Percentiles rank a stretch among this genome's conserved stretches.
phyloP scores from a whole-genome alignment of 2,113 vertebrate species.

The Myotis lucifugus region DNA sequence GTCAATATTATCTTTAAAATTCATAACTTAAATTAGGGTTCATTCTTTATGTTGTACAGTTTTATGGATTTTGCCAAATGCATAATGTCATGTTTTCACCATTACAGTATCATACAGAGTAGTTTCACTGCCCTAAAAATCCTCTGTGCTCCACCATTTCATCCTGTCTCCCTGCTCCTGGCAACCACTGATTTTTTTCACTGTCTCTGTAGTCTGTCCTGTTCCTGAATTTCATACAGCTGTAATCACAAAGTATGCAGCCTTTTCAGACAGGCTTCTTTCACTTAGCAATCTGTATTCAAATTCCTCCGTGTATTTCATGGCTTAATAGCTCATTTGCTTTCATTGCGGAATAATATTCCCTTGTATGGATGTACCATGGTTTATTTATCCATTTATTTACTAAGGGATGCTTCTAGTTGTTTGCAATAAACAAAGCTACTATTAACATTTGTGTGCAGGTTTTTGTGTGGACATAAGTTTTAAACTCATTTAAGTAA shows the following conservation, averaged over 20 bases:
- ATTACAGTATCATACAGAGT: not conserved
- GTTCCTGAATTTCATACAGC: not conserved
- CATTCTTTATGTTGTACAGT: not conserved
- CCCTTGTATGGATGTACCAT: not conserved
- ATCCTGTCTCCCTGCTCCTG: not conserved
- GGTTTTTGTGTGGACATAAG: not conserved
- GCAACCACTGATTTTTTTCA: not conserved
- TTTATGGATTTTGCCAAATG: not conserved
- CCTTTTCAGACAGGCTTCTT: not conserved
- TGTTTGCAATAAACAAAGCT: constrained; percentile 2
- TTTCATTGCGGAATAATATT: not conserved
- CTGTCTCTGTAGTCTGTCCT: not conserved
- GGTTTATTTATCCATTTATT: not conserved
- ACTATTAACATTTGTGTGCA: not conserved
- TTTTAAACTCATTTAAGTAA: constrained; percentile 10
- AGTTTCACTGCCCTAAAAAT: not conserved
- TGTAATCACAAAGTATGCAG: not conserved
- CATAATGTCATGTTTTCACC: not conserved
- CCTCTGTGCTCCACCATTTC: not conserved
- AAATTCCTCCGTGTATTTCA: not conserved
- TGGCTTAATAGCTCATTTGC: constrained; percentile 17
- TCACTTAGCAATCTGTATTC: not conserved
- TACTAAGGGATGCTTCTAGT: not conserved
- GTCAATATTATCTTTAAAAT: constrained; percentile 1
- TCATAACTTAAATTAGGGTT: not conserved